Conservation (phyloP, 2,113 vertebrate genomes). For the Ailuropoda melanoleuca region DNA sequence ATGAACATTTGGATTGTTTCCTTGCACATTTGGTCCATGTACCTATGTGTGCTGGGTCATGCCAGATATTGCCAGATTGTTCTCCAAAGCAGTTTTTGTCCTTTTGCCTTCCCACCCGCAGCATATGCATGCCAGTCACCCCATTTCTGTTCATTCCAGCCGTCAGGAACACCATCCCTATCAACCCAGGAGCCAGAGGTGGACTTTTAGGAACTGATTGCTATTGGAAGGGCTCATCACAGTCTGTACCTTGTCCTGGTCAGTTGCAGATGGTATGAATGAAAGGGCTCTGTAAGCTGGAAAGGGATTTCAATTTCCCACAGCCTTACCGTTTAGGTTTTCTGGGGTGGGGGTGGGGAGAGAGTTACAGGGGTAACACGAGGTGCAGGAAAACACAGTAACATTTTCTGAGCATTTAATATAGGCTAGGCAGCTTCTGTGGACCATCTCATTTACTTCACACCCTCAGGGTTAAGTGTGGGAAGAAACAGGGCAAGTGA, state of each 20-base stretch:
- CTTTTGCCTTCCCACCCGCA: neutral
- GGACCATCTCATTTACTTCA: neutral
- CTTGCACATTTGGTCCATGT: neutral
- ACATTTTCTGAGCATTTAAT: neutral
- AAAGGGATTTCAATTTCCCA: neutral
- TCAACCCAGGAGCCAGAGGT: neutral
- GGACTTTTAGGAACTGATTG: neutral
- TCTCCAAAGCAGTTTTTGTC: neutral
- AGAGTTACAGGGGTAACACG: no score
- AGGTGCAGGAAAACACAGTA: neutral
- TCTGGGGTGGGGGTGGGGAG: neutral
- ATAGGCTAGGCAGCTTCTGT: neutral
- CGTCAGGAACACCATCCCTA: neutral
- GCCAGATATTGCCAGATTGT: neutral
- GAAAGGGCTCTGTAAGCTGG: neutral
- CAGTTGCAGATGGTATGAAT: neutral
- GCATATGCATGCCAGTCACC: accelerated
- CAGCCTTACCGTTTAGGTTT: neutral
- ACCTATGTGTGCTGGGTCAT: neutral
- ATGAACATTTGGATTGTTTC: neutral
- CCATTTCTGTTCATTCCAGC: neutral
- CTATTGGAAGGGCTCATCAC: neutral
- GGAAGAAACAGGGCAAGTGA: neutral
- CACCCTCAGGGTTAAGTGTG: neutral
- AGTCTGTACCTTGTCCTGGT: neutral